Base-by-base conservation (phyloP, 2,888 invertebrate species). In the Priocnemis perturbator region DNA sequence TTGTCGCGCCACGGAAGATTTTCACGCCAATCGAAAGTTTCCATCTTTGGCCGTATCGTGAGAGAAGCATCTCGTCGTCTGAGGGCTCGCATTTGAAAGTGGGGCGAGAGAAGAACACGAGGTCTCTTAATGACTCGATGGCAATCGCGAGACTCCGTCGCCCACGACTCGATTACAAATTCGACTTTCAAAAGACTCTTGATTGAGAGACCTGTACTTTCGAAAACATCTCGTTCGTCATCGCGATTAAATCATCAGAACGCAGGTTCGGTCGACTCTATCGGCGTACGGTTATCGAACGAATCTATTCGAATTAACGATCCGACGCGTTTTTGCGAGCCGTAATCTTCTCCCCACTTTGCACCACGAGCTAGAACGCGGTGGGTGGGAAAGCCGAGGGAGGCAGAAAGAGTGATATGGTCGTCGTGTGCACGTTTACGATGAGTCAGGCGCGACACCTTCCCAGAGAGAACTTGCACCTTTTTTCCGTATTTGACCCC, bases 371-470 rank as follows among this genome's bases (percentile, higher is more conserved):
- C 7, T 37, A 47, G 45, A 17, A 21, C 50, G 26, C 44, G 21
- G 60, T 26, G 37, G 44, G 37, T 23, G 15, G 14, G 60, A 44
- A 3, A 19, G 21, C 11, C 50, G 52, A 55, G 50, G 5, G 44
- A 69, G 60, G 63, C 30, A 21, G 55, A 64, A 23, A 58, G 60
- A 37, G 47, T 56, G 70, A 62, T 59, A 65, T 59, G 61, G 52
- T 57, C 58, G 7, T 0, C 19, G 21, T 20, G 20, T 19, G 44
- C 21, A 45, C 45, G 15, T n/a, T 19, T n/a, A n/a, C 50, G 50
- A 50, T 50, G 50, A 50, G 17, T 50, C 50, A 50, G 50, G 19
- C 17, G 30, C 15, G 15, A 57, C n/a, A 17, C 37, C 57, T 15
- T 30, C 37, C 5, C 19, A 55, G 20, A 44, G 44, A 58, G 7